Conservation (phyloP, 2,797 vertebrate species). For the Coregonus suidteri region DNA sequence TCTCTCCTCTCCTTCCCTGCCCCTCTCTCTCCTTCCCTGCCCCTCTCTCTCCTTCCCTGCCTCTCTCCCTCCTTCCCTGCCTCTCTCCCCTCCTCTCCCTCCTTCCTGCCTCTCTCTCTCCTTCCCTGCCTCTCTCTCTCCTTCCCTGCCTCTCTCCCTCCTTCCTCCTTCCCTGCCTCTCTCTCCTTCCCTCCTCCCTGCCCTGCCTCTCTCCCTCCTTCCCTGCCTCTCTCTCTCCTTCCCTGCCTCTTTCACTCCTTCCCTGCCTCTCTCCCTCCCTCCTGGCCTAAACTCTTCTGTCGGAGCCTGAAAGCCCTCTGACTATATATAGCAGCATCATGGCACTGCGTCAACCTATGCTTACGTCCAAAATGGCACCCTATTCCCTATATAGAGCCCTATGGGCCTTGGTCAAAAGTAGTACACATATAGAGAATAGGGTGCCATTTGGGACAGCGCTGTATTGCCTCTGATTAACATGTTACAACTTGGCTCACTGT, state of each 20-base stretch:
- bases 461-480: slow-evolving; percentile 13
- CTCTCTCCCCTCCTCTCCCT: background rate
- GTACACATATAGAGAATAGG: too few species aligned
- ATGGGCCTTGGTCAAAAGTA: too few species aligned
- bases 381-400: too few species aligned
- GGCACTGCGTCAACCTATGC: background rate
- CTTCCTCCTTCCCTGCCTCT: background rate
- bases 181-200: background rate
- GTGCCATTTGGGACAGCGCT: too few species aligned
- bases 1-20: background rate
- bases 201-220: background rate
- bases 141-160: background rate
- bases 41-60: background rate
- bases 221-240: background rate
- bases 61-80: background rate
- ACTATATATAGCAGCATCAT: background rate
- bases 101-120: too few species aligned
- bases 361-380: too few species aligned
- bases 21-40: too few species aligned
- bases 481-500: background rate
- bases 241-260: too few species aligned
- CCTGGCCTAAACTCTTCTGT: background rate
- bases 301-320: background rate
- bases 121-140: background rate
- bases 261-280: background rate